Percentiles rank a stretch among this genome's conserved stretches.
Evolutionary conservation across 2,888 invertebrate genomes (phyloP).

Genomic region (Dolomedes plantarius): DNA sequence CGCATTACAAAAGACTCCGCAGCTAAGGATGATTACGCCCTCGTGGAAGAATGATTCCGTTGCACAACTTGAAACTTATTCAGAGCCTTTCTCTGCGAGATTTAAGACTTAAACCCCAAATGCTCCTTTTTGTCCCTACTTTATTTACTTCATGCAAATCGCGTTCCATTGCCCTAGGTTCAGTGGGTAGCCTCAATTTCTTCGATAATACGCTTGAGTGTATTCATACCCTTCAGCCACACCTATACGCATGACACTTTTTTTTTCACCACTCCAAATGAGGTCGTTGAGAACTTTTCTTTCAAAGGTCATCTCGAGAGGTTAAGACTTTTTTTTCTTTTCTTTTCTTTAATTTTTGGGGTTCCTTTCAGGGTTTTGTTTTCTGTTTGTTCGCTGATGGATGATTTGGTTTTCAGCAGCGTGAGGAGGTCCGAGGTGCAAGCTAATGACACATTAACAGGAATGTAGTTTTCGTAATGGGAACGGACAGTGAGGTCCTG

Average conservation of each 20-base stretch:
- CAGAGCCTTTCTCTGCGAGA: no score
- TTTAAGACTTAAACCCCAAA: background rate
- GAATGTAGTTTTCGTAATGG: background rate
- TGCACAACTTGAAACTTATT: no score
- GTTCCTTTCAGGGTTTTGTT: background rate
- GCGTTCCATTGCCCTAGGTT: conserved; percentile 29
- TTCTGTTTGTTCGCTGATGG: background rate
- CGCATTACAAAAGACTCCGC: no score
- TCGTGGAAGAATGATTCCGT: no score
- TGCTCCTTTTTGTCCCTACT: background rate
- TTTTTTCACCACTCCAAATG: background rate
- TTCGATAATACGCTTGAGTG: background rate
- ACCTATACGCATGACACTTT: background rate
- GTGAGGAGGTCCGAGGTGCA: background rate
- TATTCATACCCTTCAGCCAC: conserved; percentile 21
- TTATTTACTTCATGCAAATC: conserved; percentile 19
- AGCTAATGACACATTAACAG: background rate
- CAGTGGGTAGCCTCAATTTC: conserved; percentile 33
- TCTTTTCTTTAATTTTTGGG: background rate
- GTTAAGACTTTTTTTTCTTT: background rate
- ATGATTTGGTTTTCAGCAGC: background rate
- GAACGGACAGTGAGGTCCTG: background rate
- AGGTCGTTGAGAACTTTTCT: conserved; percentile 12
- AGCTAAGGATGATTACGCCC: no score
- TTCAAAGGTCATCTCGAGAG: background rate